Conservation (phyloP, 2,888 invertebrate genomes). For the Theristus sp. region DNA sequence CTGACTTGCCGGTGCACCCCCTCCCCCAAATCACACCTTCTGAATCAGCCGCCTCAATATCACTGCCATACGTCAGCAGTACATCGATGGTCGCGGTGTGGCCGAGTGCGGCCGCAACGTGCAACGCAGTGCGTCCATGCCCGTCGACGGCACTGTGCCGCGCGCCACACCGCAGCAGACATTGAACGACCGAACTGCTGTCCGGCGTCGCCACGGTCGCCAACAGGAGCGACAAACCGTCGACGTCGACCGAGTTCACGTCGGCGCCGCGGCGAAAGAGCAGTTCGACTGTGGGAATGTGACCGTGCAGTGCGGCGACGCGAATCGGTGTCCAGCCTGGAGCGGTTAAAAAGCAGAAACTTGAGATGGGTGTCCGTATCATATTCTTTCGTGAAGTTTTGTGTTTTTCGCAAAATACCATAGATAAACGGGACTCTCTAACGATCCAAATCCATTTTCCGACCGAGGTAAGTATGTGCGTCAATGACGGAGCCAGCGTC, state of each 20-base stretch:
- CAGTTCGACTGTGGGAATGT: slow-evolving; percentile 29
- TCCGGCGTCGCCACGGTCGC: not conserved
- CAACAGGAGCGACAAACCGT: slow-evolving; percentile 10
- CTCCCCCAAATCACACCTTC: slow-evolving; percentile 14
- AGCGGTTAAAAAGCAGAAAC: slow-evolving; percentile 39
- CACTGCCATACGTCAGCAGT: slow-evolving; percentile 6
- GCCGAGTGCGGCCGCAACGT: slow-evolving; percentile 19
- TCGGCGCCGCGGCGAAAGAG: slow-evolving; percentile 47
- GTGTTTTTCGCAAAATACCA: not conserved
- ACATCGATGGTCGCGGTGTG: slow-evolving; percentile 45
- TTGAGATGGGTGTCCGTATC: not conserved
- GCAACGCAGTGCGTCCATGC: slow-evolving; percentile 10
- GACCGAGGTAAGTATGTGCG: slow-evolving; percentile 6
- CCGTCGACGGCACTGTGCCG: slow-evolving; percentile 83
- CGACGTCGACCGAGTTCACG: slow-evolving; percentile 15
- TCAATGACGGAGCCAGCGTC: slow-evolving; percentile 40
- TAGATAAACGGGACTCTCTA: no score
- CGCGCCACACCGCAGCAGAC: slow-evolving; percentile 27
- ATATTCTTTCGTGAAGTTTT: not conserved
- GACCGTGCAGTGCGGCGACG: slow-evolving; percentile 61
- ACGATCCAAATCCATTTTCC: no score
- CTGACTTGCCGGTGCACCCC: no score
- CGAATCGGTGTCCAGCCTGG: slow-evolving; percentile 49
- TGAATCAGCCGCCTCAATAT: slow-evolving; percentile 25
- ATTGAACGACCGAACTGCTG: no score